Evolutionary conservation across 2,888 invertebrate genomes (phyloP), one percentile per base, ranked within the genome.

Genomic region (Endomychus coccineus): DNA sequence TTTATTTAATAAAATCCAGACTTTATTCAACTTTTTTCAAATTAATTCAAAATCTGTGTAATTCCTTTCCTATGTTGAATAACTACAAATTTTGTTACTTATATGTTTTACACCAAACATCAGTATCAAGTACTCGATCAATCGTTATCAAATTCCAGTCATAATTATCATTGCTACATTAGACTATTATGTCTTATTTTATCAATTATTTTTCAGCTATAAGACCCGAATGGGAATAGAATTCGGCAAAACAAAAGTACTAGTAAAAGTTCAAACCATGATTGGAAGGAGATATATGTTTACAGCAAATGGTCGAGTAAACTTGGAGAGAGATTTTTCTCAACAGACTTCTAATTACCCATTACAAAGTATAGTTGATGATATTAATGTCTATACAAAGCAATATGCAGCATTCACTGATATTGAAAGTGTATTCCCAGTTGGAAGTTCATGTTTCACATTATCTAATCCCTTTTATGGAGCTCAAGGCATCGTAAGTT

Each of bases 381-480:
- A 79, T 50, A 66, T 77, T 22, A 44, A 55, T 2, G 62, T 69
- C 0, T 58, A 68, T 37, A 71, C 73, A 42, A 57, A 66, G 1
- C 56, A 55, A 6, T 60, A 64, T 46, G 37, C 50, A 3, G 22
- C 42, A 6, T 52, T 46, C 36, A 63, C 56, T 29, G 69, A 68
- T 13, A 55, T 80, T n/a, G 62, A 67, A 14, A 73, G 80, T 39
- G 71, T 88, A 1, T 92, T 84, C 56, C 76, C 80, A 1, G 62
- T 70, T 1, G 79, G 78, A 1, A 75, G 76, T 33, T 54, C 57
- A 2, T 82, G 88, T 49, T 92, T 91, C 61, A 76, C 88, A 63
- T 71, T 92, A 0, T 79, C 77, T 46, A 54, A 55, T 43, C 84
- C 82, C 4, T 80, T 85, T 63, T 91, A 90, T 59, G 94, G 91